A percentile compares a stretch with the other conserved stretches of the same genome.
Evolutionary conservation across 2,888 invertebrate species (phyloP).

Genomic region (Tridacna crocea): DNA sequence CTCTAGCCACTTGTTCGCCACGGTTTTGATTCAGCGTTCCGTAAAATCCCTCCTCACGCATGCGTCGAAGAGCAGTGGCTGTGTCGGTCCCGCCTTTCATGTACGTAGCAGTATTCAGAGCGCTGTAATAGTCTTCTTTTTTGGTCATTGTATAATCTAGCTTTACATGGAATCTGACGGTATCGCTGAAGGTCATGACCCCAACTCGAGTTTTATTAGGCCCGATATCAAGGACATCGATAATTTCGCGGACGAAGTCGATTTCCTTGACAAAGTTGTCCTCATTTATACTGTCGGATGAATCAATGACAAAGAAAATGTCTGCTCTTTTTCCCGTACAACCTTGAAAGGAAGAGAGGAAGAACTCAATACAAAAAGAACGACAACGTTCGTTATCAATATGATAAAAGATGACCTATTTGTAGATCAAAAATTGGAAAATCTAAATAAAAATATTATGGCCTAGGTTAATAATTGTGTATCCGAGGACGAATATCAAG

Average conservation of each 20-base stretch:
- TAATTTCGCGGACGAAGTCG: conserved; percentile 66
- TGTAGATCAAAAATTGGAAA: no score
- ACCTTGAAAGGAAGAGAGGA: conserved; percentile 37
- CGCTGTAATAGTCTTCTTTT: conserved; percentile 55
- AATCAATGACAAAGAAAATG: conserved; percentile 68
- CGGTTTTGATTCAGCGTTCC: conserved; percentile 22
- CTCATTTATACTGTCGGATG: conserved; percentile 75
- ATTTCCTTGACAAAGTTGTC: conserved; percentile 73
- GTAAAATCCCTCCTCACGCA: conserved; percentile 67
- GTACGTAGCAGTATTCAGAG: conserved; percentile 56
- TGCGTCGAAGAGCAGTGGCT: conserved; percentile 65
- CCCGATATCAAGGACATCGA: conserved; percentile 68
- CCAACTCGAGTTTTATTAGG: conserved; percentile 67
- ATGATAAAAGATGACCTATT: no score
- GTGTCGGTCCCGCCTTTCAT: conserved; percentile 71
- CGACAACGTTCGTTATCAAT: no score
- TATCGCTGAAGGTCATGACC: conserved; percentile 68
- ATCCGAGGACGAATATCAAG: no score
- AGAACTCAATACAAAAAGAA: background rate
- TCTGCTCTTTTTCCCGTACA: conserved; percentile 71
- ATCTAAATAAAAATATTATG: no score
- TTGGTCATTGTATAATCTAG: conserved; percentile 53
- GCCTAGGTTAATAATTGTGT: no score
- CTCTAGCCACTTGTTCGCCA: conserved; percentile 66
- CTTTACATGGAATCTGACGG: conserved; percentile 56